These are phyloP conservation scores for Struthio camelus DNA, from an alignment of 2,113 vertebrate species.

Conservation along the genomic window DNA sequence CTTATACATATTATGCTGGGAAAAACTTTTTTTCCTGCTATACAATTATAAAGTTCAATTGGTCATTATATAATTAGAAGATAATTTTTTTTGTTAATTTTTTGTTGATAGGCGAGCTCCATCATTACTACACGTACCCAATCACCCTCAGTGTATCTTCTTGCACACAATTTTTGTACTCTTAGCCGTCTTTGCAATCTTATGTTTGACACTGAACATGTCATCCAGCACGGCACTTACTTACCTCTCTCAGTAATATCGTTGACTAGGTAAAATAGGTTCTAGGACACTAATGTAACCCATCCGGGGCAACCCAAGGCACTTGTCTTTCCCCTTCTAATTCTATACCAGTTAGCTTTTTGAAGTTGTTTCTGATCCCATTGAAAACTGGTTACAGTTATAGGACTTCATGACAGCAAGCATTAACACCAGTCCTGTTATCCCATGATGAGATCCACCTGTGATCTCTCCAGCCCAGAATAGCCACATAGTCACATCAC, in stretches of 20 bases:
- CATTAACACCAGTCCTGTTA: neutral
- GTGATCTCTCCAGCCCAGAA: neutral
- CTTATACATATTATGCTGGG: neutral
- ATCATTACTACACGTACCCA: neutral
- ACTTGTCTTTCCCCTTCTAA: neutral
- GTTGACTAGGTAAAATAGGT: neutral
- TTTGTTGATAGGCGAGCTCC: neutral
- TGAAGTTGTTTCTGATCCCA: neutral
- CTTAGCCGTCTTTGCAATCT: neutral
- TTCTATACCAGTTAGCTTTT: neutral
- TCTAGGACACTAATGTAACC: neutral
- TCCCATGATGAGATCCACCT: neutral
- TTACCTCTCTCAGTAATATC: neutral
- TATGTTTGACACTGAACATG: neutral
- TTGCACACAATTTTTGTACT: neutral
- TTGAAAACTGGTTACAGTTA: neutral
- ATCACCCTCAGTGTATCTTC: neutral
- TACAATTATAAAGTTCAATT: neutral
- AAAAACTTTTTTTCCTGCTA: neutral
- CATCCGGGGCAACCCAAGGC: neutral
- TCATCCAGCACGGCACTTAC: neutral
- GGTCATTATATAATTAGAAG: neutral
- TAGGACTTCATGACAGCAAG: neutral
- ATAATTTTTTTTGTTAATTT: neutral
- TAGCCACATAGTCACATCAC: neutral